Evolutionary conservation across 2,888 invertebrate genomes (phyloP).

Genomic region (Thumatha senex): DNA sequence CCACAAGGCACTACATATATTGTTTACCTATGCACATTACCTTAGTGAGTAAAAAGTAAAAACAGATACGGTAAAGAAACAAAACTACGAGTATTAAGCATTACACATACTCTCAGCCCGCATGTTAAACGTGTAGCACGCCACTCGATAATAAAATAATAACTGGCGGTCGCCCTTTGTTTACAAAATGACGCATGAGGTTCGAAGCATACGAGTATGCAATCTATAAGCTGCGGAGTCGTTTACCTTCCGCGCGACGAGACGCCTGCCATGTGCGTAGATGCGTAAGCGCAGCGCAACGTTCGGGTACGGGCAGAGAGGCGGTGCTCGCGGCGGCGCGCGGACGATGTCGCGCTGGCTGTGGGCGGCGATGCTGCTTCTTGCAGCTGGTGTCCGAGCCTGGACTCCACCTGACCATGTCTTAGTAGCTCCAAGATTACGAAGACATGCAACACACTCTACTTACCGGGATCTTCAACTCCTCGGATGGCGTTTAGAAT

Average conservation of each 20-base stretch:
- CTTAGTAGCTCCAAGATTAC: conserved; percentile 43
- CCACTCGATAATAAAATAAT: conserved; percentile 65
- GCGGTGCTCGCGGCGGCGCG: conserved; percentile 70
- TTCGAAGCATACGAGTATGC: conserved; percentile 71
- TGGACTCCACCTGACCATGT: conserved; percentile 48
- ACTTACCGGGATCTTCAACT: conserved; percentile 58
- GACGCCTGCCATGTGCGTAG: conserved; percentile 78
- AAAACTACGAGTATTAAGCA: conserved; percentile 5
- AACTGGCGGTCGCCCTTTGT: conserved; percentile 77
- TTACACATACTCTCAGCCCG: conserved; percentile 11
- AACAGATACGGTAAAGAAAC: background rate
- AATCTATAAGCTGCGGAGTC: conserved; percentile 76
- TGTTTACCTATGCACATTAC: background rate
- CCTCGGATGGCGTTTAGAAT: conserved; percentile 70
- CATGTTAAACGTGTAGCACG: conserved; percentile 44
- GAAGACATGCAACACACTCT: conserved; percentile 44
- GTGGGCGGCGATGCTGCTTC: conserved; percentile 64
- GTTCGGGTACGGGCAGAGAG: conserved; percentile 59
- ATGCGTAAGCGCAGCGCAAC: conserved; percentile 70
- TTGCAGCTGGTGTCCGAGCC: conserved; percentile 49
- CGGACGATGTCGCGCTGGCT: conserved; percentile 77
- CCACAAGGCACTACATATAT: conserved; percentile 3
- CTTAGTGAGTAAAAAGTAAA: background rate
- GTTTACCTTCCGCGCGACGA: conserved; percentile 80
- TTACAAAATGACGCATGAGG: conserved; percentile 80